Base-by-base conservation (phyloP, 37 sponge, comb jelly and placozoan species). In the Dysidea cf. avara region DNA sequence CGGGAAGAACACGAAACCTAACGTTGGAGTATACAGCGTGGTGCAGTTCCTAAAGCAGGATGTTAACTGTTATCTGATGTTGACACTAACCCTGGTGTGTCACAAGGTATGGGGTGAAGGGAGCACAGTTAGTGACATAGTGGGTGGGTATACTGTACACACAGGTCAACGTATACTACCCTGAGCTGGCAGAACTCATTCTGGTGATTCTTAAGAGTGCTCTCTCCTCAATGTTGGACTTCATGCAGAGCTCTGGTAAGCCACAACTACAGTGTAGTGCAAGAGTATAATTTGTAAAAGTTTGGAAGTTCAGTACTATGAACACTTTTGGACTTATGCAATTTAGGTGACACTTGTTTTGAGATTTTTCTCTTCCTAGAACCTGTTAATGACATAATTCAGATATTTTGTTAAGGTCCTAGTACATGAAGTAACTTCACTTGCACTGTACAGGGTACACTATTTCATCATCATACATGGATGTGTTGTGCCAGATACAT, bases 111-210 rank as follows among this genome's bases (percentile, higher is more conserved):
- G 25, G 1, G 0, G 14, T 13, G 7, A 38, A 0, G n/a, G n/a
- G n/a, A n/a, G 11, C 14, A 56, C 29, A 67, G 21, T n/a, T 37
- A 26, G 25, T 43, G n/a, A 39, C 20, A 53, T 26, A 6, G 11
- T 55, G 12, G 1, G 54, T 31, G 24, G 18, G 33, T 0, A 32
- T 66, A 43, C 36, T 66, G 66, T 66, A 20, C 9, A 18, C 28
- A 13, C 46, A 89, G 90, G 81, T 76, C 14, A 69, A 80, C 43
- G 39, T 77, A 37, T 69, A 64, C 12, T 64, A 78, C n/a, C 81
- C 77, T 7, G 90, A 89, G 47, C 36, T 89, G 35, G 81, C 81
- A 4, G 81, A 89, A n/a, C 66, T 89, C 0, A 61, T 89, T 18
- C 32, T 89, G 64, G 81, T 89, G 43, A 85, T 89, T 0, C 53